Evolutionary conservation across 2,888 invertebrate species (phyloP), one percentile per base, ranked within the genome.

Genomic region (Sclerodermus sp.): DNA sequence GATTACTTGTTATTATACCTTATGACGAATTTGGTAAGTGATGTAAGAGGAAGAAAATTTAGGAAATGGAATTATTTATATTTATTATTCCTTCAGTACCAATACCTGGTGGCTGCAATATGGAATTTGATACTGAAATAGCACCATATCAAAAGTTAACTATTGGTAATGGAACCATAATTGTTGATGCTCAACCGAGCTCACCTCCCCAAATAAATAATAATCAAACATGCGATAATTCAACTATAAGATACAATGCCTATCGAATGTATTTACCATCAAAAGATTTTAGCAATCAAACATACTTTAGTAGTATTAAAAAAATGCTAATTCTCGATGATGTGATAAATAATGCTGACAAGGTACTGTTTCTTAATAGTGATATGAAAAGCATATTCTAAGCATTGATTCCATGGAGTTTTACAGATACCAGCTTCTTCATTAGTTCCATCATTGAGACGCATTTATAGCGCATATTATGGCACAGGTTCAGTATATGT

Each of bases 31-130:
- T 68, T 62, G 84, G 85, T 85, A 74, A 72, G 79, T 70, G 49
- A 51, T 34, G 48, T 18, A 34, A 34, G 34, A 34, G 10, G 4
- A 12, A 4, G n/a, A n/a, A 34, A 34, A 34, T 34, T 30, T 10
- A 30, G 30, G 10, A 9, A 30, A 12, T 34, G 34, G 4, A 8
- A 8, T 4, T 34, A n/a, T n/a, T 34, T 13, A 34, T 8, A 3
- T 23, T 59, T 52, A 46, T 63, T 64, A 60, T 65, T 56, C 45
- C 64, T 80, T 53, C 76, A 91, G 91, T 85, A 71, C 91, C 91
- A 0, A 79, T 89, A 58, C 90, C 91, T 14, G 91, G 91, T 34
- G 91, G 89, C 14, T 91, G 91, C 71, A 90, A 89, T 67, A 82
- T 87, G 82, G 87, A 87, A 64, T 85, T 85, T 59, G 76, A 83